Percentiles rank a stretch among this genome's conserved stretches.
These are phyloP conservation scores for Endotricha flammealis DNA, from an alignment of 2,888 invertebrate species.

Conservation along the genomic window DNA sequence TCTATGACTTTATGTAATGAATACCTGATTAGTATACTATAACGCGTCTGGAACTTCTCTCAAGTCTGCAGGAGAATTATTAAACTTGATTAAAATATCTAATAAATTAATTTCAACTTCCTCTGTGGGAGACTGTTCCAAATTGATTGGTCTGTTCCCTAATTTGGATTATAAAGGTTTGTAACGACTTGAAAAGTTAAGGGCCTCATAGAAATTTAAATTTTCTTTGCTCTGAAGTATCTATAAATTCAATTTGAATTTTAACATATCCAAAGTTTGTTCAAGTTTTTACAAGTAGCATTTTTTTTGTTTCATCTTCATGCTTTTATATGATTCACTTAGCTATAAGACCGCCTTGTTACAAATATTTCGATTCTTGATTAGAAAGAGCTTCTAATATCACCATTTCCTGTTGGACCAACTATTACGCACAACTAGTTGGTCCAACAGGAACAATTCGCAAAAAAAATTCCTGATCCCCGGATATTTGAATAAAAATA, in stretches of 20 bases:
- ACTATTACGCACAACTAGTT: too few relatives aligned
- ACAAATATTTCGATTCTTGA: too few relatives aligned
- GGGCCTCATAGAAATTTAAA: not conserved
- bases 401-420: too few relatives aligned
- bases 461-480: too few relatives aligned
- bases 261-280: not conserved
- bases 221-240: not conserved
- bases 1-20: too few relatives aligned
- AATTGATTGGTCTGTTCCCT: conserved; percentile 12
- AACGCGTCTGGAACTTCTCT: not conserved
- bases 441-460: too few relatives aligned
- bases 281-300: not conserved
- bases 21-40: not conserved
- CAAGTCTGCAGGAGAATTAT: not conserved
- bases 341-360: too few relatives aligned
- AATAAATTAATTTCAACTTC: conserved; percentile 9
- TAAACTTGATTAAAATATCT: conserved; percentile 10
- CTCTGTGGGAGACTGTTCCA: not conserved
- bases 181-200: conserved; percentile 8
- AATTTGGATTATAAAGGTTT: conserved; percentile 14
- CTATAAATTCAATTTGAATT: not conserved
- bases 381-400: too few relatives aligned
- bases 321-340: too few relatives aligned
- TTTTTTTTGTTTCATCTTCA: too few relatives aligned
- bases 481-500: too few relatives aligned